Conservation (phyloP, 2,888 invertebrate species). For the Epirrhoe tristata region DNA sequence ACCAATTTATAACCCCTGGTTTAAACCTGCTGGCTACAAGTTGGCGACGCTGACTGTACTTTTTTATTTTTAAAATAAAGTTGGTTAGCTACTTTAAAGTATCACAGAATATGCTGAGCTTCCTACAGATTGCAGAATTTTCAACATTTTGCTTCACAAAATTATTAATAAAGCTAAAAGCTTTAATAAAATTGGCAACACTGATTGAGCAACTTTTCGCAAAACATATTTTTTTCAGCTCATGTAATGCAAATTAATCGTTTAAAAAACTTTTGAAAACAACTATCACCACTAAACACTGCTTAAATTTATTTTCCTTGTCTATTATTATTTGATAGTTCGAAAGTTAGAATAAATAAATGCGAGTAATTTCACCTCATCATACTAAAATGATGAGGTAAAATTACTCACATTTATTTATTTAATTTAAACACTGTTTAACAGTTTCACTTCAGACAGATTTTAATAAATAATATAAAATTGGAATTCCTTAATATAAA, state of each 20-base stretch:
- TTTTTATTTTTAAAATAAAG: conserved; percentile 7
- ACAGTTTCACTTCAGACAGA: too few species aligned
- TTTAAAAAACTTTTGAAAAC: background rate
- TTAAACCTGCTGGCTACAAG: too few species aligned
- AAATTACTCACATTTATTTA: too few species aligned
- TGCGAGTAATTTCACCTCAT: too few species aligned
- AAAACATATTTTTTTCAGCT: background rate
- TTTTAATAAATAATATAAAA: too few species aligned
- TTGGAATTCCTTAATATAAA: too few species aligned
- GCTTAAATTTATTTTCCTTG: background rate
- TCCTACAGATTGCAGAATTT: background rate
- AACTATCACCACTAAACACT: background rate
- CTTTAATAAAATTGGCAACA: conserved; percentile 4
- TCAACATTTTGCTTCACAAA: background rate
- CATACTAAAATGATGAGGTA: too few species aligned
- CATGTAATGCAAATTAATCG: too few species aligned
- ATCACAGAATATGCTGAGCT: conserved; percentile 77
- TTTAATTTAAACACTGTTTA: too few species aligned
- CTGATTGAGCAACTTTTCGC: conserved; percentile 17
- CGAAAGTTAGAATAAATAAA: too few species aligned
- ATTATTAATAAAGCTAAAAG: background rate
- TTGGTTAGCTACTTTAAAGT: conserved; percentile 34
- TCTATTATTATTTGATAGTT: background rate
- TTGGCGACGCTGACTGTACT: too few species aligned
- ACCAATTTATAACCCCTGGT: too few species aligned